Conservation (phyloP, 2,888 invertebrate species). For the Lacanobia oleracea region DNA sequence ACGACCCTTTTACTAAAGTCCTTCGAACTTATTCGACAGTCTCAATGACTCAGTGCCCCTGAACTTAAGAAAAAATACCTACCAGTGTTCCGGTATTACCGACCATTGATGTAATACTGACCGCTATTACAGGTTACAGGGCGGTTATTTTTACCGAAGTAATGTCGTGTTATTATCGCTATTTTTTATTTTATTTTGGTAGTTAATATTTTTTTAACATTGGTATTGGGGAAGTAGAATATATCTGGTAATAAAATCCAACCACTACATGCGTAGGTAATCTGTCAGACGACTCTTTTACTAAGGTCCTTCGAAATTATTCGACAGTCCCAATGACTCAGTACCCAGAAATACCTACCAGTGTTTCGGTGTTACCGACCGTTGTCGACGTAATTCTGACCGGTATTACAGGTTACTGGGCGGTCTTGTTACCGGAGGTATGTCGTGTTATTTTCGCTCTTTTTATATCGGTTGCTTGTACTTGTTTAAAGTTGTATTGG, state of each 20-base stretch:
- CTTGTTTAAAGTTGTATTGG: neutral
- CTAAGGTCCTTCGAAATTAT: no score
- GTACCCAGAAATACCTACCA: no score
- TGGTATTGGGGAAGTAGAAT: no score
- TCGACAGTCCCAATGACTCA: no score
- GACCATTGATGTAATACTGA: constrained; percentile 1
- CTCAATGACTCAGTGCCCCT: constrained; percentile 44
- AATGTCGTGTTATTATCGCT: constrained; percentile 5
- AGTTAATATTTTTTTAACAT: no score
- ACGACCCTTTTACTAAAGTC: constrained; percentile 8
- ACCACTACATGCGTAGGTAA: no score
- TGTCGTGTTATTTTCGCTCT: no score
- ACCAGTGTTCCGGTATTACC: constrained; percentile 38
- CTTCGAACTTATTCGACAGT: constrained; percentile 9
- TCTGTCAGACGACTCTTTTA: no score
- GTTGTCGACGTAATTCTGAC: neutral
- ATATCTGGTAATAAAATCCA: no score
- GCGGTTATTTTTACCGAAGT: constrained; percentile 33
- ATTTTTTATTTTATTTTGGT: constrained; percentile 29
- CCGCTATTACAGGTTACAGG: constrained; percentile 24
- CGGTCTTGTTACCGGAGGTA: no score
- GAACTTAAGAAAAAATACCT: constrained; percentile 25
- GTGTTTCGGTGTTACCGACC: no score
- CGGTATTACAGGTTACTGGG: neutral
- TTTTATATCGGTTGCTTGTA: neutral